A percentile compares a stretch with the other conserved stretches of the same genome.
These are phyloP conservation scores for Sebastiscus tertius DNA, from an alignment of 2,797 vertebrate species.

Conservation along the genomic window DNA sequence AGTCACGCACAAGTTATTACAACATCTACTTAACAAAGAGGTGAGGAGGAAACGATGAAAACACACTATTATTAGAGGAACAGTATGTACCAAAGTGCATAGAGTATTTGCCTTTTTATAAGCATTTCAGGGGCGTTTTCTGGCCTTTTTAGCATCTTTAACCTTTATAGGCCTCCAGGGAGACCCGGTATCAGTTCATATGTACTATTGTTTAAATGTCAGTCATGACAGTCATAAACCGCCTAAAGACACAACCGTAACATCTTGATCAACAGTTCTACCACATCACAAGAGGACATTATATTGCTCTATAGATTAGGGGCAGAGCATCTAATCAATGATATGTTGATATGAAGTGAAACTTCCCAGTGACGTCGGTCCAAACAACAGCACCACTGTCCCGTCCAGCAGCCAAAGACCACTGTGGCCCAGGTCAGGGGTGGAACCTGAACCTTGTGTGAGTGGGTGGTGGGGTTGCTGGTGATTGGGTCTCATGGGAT, in stretches of 20 bases:
- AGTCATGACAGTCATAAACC: not conserved
- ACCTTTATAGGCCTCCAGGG: not conserved
- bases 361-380: conserved; percentile 39
- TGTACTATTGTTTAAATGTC: conserved; percentile 28
- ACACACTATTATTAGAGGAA: not conserved
- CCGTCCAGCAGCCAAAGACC: conserved; percentile 14
- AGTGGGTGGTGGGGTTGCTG: conserved; percentile 2
- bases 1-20: not conserved
- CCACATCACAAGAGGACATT: not conserved
- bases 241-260: not conserved
- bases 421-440: conserved; percentile 52
- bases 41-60: not conserved
- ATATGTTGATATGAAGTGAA: not conserved
- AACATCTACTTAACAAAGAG: not conserved
- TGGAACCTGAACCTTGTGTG: conserved; percentile 60
- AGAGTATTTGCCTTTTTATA: not conserved
- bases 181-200: not conserved
- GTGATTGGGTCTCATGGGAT: conserved; percentile 55
- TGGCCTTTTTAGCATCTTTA: not conserved
- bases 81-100: not conserved
- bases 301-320: conserved; percentile 13
- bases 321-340: not conserved
- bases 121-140: not conserved
- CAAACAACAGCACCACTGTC: conserved; percentile 71
- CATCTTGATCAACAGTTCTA: not conserved